Base-by-base conservation (phyloP, 1,140 invertebrate species). In the Diuraphis noxia region DNA sequence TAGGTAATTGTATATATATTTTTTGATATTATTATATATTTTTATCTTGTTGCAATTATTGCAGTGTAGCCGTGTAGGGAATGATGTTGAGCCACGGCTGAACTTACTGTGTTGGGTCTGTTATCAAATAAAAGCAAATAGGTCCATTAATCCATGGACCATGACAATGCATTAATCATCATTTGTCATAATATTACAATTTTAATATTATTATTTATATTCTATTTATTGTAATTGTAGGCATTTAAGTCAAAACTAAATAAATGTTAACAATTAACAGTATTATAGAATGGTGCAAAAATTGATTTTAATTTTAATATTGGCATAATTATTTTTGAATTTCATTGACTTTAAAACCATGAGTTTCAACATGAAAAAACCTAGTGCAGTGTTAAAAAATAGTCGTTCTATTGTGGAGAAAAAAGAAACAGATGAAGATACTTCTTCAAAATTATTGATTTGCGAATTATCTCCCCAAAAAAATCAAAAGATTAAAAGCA, bases 301-400 rank as follows among this genome's bases (percentile, higher is more conserved):
- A n/a, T 63, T 63, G 13, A n/a, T 63, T 63, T n/a, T n/a, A 8
- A 63, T 63, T n/a, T 63, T n/a, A 4, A 63, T 63, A 63, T 17
- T 2, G 4, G 30, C n/a, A n/a, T 17, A 63, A 17, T 13, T 63
- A 63, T 63, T 63, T 63, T 63, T 63, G 30, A 63, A 63, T n/a
- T 63, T 19, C 43, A 9, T 40, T 40, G 10, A 3, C 2, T 21
- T 49, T 86, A 49, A 84, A 86, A 79, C 36, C 19, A 89, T 89
- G 88, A 72, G 19, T 77, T 89, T 89, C 43, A 40, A 89, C 21
- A 46, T 89, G 40, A 89, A 89, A 43, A 89, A 89, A 23, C 88
- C 88, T 36, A 89, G 88, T 79, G 38, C n/a, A 10, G 25, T 89
- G n/a, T 72, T 89, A 46, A 40, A 72, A 77, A 40, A 21, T 34